Conservation (phyloP, 2,888 invertebrate species). For the Harpalus rubripes region DNA sequence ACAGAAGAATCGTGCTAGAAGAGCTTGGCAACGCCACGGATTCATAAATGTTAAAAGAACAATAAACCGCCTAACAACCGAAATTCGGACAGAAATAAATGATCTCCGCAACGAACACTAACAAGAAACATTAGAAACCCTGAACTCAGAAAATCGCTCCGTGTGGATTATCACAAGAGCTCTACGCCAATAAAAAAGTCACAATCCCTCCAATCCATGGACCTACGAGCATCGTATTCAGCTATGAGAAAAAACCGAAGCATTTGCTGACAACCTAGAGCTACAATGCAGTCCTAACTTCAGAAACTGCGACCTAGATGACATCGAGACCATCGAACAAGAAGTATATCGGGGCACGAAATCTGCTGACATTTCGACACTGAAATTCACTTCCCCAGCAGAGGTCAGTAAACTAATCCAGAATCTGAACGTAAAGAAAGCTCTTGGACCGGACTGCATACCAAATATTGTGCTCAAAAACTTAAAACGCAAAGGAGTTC, state of each 20-base stretch:
- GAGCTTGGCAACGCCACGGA: neutral
- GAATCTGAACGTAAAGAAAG: neutral
- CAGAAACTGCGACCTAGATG: neutral
- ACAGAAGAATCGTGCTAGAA: neutral
- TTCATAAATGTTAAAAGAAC: neutral
- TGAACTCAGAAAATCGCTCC: neutral
- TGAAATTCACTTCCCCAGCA: neutral
- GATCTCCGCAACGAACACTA: neutral
- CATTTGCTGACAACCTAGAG: conserved; percentile 20
- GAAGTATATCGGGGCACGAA: neutral
- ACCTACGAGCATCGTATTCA: neutral
- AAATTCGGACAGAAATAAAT: neutral
- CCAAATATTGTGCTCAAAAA: conserved; percentile 64
- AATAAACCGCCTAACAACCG: neutral
- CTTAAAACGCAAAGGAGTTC: conserved; percentile 63
- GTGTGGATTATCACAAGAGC: neutral
- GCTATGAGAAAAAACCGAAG: conserved; percentile 24
- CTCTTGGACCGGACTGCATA: neutral
- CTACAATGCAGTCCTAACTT: conserved; percentile 18
- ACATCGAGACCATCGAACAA: neutral
- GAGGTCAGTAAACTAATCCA: neutral
- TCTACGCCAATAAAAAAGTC: neutral
- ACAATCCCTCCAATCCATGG: neutral
- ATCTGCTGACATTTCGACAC: neutral
- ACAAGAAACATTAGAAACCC: neutral